These are phyloP conservation scores for Empis stercorea DNA, from an alignment of 2,888 invertebrate species.

Conservation along the genomic window DNA sequence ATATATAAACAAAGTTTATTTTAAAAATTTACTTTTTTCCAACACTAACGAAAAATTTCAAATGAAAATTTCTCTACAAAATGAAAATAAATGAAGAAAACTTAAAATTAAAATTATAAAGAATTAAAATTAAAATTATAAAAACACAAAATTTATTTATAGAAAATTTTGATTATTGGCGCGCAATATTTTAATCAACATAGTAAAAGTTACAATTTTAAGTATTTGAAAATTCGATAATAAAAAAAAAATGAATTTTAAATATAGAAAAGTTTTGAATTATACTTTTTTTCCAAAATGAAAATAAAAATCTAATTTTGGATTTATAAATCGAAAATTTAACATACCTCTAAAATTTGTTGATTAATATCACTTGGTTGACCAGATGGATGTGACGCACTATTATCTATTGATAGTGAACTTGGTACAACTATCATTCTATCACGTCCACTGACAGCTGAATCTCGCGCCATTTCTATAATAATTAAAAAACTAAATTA, in stretches of 20 bases:
- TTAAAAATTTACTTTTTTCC: too few relatives aligned
- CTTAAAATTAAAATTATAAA: too few relatives aligned
- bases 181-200: background rate
- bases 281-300: background rate
- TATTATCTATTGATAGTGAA: constrained; percentile 28
- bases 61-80: too few relatives aligned
- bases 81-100: too few relatives aligned
- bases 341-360: constrained; percentile 35
- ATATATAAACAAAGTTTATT: too few relatives aligned
- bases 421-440: constrained; percentile 30
- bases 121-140: too few relatives aligned
- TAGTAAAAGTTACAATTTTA: background rate
- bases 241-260: constrained; percentile 13
- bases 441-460: constrained; percentile 28
- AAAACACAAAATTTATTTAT: too few relatives aligned
- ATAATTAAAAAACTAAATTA: constrained; percentile 1
- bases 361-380: constrained; percentile 30
- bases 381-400: constrained; percentile 21
- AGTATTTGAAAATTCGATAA: too few relatives aligned
- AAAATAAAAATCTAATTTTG: background rate
- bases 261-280: too few relatives aligned
- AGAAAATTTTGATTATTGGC: too few relatives aligned
- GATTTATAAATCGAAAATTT: background rate
- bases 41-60: too few relatives aligned
- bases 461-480: constrained; percentile 36